Conservation (phyloP, 1,140 invertebrate species). For the Venustaconcha ellipsiformis region DNA sequence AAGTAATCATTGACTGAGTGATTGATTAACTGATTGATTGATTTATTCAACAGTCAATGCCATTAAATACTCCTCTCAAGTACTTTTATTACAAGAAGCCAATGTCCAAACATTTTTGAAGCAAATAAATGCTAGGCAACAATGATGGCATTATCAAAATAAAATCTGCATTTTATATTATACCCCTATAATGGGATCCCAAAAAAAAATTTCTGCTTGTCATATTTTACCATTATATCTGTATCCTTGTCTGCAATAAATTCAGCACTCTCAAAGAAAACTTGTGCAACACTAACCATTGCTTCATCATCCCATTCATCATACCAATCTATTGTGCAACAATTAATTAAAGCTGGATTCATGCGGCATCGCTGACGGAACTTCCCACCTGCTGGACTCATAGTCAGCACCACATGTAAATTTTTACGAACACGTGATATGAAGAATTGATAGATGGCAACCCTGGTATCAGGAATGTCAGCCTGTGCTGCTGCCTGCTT, state of each 20-base stretch:
- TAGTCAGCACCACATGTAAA: constrained; percentile 67
- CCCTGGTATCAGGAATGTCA: constrained; percentile 61
- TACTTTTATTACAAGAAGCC: too few species aligned
- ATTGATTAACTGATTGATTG: too few species aligned
- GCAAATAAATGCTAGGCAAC: too few species aligned
- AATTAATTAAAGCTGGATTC: constrained; percentile 69
- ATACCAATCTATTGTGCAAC: constrained; percentile 70
- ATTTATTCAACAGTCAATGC: too few species aligned
- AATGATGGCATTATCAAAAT: too few species aligned
- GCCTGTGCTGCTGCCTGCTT: constrained; percentile 61
- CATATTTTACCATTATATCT: constrained; percentile 51
- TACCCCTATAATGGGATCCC: constrained; percentile 43
- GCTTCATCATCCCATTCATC: constrained; percentile 66
- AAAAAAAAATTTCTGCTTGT: too few species aligned
- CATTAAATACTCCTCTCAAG: too few species aligned
- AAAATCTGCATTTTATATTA: neutral
- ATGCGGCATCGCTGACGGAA: constrained; percentile 76
- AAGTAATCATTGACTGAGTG: too few species aligned
- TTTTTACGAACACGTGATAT: constrained; percentile 65
- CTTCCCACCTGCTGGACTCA: constrained; percentile 71
- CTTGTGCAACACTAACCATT: constrained; percentile 77
- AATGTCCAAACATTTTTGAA: too few species aligned
- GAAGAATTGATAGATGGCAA: constrained; percentile 65
- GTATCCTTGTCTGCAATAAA: constrained; percentile 58
- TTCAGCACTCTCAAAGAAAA: constrained; percentile 62